phyloP scores from a whole-genome alignment of 2,797 vertebrate genomes.

The Hybognathus amarus region DNA sequence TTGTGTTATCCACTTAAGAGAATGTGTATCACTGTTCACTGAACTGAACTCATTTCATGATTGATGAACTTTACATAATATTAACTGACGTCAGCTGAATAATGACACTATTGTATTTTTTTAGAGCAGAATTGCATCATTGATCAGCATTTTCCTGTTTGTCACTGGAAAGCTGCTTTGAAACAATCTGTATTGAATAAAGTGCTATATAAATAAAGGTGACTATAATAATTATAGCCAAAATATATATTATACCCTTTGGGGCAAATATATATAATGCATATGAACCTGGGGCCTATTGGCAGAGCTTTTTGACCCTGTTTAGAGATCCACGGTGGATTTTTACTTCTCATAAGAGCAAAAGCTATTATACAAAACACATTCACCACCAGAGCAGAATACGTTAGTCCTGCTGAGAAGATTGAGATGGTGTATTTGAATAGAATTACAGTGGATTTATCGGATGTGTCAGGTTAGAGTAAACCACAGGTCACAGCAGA shows the following conservation, averaged over 20 bases:
- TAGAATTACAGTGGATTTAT: constrained; percentile 23
- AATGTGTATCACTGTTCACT: too few species aligned
- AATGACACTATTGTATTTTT: too few species aligned
- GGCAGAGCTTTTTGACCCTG: background rate
- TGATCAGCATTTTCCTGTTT: too few species aligned
- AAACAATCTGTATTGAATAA: too few species aligned
- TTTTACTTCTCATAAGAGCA: background rate
- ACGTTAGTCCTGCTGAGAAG: constrained; percentile 2
- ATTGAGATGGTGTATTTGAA: constrained; percentile 29
- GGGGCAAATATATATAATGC: background rate
- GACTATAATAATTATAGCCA: background rate
- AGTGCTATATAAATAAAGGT: too few species aligned
- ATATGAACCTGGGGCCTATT: background rate
- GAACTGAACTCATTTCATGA: too few species aligned
- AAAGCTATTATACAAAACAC: constrained; percentile 15
- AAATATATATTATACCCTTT: background rate
- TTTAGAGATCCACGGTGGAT: background rate
- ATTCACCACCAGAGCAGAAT: constrained; percentile 2
- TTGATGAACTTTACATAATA: too few species aligned
- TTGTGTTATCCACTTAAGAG: too few species aligned
- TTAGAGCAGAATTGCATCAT: too few species aligned
- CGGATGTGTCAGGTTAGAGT: background rate
- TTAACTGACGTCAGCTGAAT: too few species aligned
- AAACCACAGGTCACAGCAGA: constrained; percentile 13
- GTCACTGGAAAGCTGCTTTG: too few species aligned